Base-by-base conservation (phyloP, 2,888 invertebrate species). In the Amphipyra berbera region DNA sequence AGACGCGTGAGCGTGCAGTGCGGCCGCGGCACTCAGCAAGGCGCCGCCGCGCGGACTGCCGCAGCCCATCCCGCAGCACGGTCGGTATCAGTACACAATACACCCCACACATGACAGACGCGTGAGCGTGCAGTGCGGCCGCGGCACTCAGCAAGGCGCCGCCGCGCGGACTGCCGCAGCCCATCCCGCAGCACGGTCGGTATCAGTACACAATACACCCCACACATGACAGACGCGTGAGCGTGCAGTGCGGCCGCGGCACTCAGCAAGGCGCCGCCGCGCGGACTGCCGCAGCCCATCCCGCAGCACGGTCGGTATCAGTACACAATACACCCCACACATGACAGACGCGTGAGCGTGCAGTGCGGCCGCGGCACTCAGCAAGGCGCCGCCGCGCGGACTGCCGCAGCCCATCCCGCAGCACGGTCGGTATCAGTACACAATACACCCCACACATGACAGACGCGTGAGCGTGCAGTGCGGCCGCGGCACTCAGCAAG, bases 401-500 rank as follows among this genome's bases (percentile, higher is more conserved):
- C 21, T 44, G 21, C 12, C 44, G 21, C 21, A 12, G 13, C 6
- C 21, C 44, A 21, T 21, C 21, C 15, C 27, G 44, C 44, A 21
- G 12, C 41, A 42, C 27, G n/a, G 44, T 44, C 21, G 4, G 44
- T 44, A 30, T 7, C 37, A 21, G 21, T 21, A 21, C 12, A 37
- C 37, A 10, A 3, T 1, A 14, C 40, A 41, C 13, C 40, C 0
- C 40, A 14, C 10, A 30, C 30, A 95, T 95, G 65, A 98, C 21
- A 21, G n/a, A n/a, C n/a, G 97, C 90, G 96, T 97, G 73, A 94
- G 96, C 9, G 94, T 97, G 67, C 94, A 95, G 52, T 96, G 95
- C 61, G 97, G 96, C 27, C 12, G 3, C 10, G 2, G 87, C 96
- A 73, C 88, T 98, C 12, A 4, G 12, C 44, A 21, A 27, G 44